Percentiles rank a stretch among this genome's conserved stretches.
Conservation (phyloP, 2,888 invertebrate species). For the Pseudeuparius sepicola region DNA sequence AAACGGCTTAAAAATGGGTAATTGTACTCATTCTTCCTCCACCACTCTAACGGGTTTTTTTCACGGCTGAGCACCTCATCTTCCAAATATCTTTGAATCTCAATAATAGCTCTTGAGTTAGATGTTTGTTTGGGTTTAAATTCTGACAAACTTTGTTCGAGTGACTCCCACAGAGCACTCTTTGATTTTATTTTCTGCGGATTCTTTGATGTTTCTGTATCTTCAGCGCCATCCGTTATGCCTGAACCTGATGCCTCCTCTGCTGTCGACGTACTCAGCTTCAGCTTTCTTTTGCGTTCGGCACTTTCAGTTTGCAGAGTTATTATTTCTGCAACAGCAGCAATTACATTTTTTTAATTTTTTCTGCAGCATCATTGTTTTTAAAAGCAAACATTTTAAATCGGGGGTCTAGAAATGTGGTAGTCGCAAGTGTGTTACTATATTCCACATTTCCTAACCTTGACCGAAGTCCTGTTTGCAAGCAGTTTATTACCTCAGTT, state of each 20-base stretch:
- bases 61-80: conserved; percentile 12
- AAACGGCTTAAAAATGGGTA: conserved; percentile 15
- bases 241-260: too few relatives aligned
- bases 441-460: conserved; percentile 8
- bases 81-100: conserved; percentile 17
- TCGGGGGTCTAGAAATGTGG: conserved; percentile 12
- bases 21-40: conserved; percentile 13
- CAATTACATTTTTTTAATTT: too few relatives aligned
- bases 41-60: conserved; percentile 14
- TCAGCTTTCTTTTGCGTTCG: neutral
- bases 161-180: too few relatives aligned
- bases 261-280: conserved; percentile 2
- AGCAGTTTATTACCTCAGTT: too few relatives aligned
- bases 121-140: conserved; percentile 1
- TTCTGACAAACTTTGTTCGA: conserved; percentile 4
- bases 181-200: too few relatives aligned
- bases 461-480: too few relatives aligned
- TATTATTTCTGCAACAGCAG: neutral
- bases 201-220: too few relatives aligned
- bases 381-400: conserved; percentile 11
- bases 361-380: too few relatives aligned
- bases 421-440: conserved; percentile 12
- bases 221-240: too few relatives aligned
- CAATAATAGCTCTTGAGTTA: conserved; percentile 15
- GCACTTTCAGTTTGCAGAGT: neutral